Percentiles rank a stretch among this genome's conserved stretches.
These are phyloP conservation scores for Thalassaphorura encarpata DNA, from an alignment of 1,140 invertebrate species.

Conservation along the genomic window DNA sequence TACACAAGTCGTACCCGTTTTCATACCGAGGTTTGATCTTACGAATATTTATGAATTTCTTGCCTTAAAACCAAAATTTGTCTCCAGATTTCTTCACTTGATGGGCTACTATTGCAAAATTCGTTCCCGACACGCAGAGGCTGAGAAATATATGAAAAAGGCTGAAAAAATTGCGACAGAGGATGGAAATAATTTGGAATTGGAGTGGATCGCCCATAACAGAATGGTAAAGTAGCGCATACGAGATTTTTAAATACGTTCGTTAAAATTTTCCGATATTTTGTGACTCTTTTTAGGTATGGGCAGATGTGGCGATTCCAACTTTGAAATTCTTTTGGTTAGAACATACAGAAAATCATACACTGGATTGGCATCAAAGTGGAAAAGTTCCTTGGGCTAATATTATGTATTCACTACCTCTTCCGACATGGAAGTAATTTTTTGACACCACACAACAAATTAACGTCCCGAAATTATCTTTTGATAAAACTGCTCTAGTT, in stretches of 20 bases:
- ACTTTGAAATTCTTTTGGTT: conserved; percentile 25
- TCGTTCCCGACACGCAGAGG: conserved; percentile 1
- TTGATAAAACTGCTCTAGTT: too few species aligned
- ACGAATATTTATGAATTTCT: too few species aligned
- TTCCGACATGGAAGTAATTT: conserved; percentile 26
- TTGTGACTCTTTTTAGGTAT: conserved; percentile 6
- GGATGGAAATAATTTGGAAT: conserved; percentile 20
- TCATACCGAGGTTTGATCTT: conserved; percentile 20
- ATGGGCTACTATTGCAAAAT: conserved; percentile 23
- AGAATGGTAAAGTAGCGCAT: background rate
- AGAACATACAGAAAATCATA: conserved; percentile 18
- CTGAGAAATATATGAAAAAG: conserved; percentile 15
- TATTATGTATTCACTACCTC: conserved; percentile 28
- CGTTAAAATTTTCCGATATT: background rate
- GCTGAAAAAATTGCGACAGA: conserved; percentile 13
- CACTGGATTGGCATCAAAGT: conserved; percentile 20
- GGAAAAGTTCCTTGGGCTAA: conserved; percentile 23
- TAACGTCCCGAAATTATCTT: too few species aligned
- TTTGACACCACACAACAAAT: too few species aligned
- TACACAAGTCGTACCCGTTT: background rate
- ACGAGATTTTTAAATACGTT: background rate
- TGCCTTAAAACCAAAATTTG: too few species aligned
- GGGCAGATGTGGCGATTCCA: conserved; percentile 11
- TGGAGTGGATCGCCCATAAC: conserved; percentile 25
- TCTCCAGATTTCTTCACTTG: conserved; percentile 18